A percentile compares a stretch with the other conserved stretches of the same genome.
Conservation (phyloP, 1,140 invertebrate genomes). For the Drosophila virilis region DNA sequence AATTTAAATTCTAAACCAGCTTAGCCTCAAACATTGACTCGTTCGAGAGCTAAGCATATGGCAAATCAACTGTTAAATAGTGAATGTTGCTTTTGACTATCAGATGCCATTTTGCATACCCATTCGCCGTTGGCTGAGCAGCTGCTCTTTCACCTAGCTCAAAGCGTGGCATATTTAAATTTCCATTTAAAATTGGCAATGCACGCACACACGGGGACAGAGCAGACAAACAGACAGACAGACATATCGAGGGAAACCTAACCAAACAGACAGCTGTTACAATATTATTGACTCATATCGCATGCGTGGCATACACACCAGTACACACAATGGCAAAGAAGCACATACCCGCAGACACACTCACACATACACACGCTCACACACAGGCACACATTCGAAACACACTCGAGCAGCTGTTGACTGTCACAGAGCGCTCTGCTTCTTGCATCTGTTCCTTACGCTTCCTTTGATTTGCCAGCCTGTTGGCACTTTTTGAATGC, state of each 20-base stretch:
- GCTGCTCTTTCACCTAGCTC: conserved; percentile 38
- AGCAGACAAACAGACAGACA: not conserved
- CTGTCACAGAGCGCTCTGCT: conserved; percentile 40
- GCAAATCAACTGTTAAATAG: conserved; percentile 71
- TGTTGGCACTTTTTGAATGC: conserved; percentile 63
- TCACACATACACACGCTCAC: conserved; percentile 1
- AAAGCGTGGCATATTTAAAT: conserved; percentile 65
- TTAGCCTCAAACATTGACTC: no score
- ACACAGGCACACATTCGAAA: conserved; percentile 14
- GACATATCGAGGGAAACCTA: conserved; percentile 19
- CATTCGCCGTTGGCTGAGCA: conserved; percentile 10
- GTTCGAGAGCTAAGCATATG: conserved; percentile 11
- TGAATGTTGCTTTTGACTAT: conserved; percentile 62
- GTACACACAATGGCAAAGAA: conserved; percentile 24
- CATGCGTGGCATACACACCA: conserved; percentile 64
- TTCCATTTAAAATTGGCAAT: conserved; percentile 72
- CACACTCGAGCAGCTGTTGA: conserved; percentile 38
- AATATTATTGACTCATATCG: conserved; percentile 82
- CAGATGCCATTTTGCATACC: conserved; percentile 52
- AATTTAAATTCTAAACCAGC: no score
- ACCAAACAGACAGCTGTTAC: conserved; percentile 75
- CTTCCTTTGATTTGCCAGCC: conserved; percentile 66
- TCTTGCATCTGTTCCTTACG: conserved; percentile 26
- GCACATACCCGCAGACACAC: conserved; percentile 21
- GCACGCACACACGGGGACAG: not conserved